A percentile compares a stretch with the other conserved stretches of the same genome.
These are phyloP conservation scores for Eubasilissa splendida DNA, from an alignment of 2,888 invertebrate genomes.

Conservation along the genomic window DNA sequence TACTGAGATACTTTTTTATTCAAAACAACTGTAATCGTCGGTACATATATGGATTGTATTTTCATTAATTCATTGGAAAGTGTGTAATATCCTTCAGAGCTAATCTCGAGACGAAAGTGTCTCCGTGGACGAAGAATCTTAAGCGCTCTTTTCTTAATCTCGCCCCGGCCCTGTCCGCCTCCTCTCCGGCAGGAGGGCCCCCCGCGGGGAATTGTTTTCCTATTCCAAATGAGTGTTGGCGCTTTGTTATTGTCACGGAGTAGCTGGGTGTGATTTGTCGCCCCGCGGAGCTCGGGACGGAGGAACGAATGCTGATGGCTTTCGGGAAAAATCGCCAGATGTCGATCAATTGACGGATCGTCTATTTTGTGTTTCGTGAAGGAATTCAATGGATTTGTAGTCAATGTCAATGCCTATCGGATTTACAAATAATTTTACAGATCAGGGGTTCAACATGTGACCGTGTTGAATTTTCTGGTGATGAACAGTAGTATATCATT, in stretches of 20 bases:
- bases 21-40: too few species aligned
- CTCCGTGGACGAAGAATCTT: background rate
- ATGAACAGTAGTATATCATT: background rate
- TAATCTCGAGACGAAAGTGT: background rate
- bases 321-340: conserved; percentile 28
- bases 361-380: conserved; percentile 30
- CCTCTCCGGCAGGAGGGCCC: background rate
- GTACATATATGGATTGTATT: too few species aligned
- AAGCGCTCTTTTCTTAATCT: background rate
- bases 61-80: too few species aligned
- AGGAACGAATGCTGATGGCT: conserved; percentile 29
- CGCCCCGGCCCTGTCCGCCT: background rate
- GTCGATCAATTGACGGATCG: conserved; percentile 33
- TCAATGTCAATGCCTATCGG: background rate
- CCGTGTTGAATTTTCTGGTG: background rate
- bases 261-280: conserved; percentile 35
- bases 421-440: background rate
- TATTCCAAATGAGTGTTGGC: conserved; percentile 48
- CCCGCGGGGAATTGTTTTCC: conserved; percentile 49
- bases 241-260: conserved; percentile 50
- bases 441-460: background rate
- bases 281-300: conserved; percentile 1
- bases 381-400: conserved; percentile 16
- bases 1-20: too few species aligned
- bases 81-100: too few species aligned